Evolutionary conservation across 2,888 invertebrate genomes (phyloP).

Genomic region (Nomada fabriciana): DNA sequence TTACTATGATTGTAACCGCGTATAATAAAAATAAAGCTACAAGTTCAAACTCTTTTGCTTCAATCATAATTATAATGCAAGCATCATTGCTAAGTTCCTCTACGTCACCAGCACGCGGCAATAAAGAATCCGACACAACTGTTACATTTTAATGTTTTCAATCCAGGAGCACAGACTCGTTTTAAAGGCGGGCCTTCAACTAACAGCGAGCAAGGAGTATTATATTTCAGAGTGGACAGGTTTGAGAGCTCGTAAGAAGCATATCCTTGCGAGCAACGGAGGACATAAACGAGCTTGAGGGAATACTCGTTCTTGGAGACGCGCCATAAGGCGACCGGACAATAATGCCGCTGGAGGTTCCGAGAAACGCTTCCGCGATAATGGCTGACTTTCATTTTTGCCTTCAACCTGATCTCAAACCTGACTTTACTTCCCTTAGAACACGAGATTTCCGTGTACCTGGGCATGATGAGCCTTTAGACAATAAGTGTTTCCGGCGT

Average conservation of each 20-base stretch:
- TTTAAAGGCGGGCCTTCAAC: not conserved
- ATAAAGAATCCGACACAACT: not conserved
- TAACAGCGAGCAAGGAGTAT: not conserved
- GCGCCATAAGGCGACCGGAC: conserved; percentile 32
- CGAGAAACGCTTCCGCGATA: not conserved
- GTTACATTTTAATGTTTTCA: conserved; percentile 15
- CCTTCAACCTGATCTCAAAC: not conserved
- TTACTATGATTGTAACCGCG: too few species aligned
- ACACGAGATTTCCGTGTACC: too few species aligned
- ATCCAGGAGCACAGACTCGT: not conserved
- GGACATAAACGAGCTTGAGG: conserved; percentile 25
- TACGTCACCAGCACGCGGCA: not conserved
- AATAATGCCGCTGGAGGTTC: conserved; percentile 29
- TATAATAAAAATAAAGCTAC: too few species aligned
- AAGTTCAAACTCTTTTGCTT: too few species aligned
- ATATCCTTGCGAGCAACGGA: conserved; percentile 8
- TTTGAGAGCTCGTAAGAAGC: conserved; percentile 16
- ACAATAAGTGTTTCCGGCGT: too few species aligned
- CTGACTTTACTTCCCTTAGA: not conserved
- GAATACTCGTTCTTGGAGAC: conserved; percentile 37
- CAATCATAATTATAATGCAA: too few species aligned
- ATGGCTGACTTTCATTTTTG: conserved; percentile 3
- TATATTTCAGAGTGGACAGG: conserved; percentile 8
- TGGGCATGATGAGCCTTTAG: too few species aligned
- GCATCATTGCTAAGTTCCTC: not conserved